Percentiles rank a stretch among this genome's conserved stretches.
These are phyloP conservation scores for Araneus ventricosus DNA, from an alignment of 1,140 invertebrate species.

Conservation along the genomic window DNA sequence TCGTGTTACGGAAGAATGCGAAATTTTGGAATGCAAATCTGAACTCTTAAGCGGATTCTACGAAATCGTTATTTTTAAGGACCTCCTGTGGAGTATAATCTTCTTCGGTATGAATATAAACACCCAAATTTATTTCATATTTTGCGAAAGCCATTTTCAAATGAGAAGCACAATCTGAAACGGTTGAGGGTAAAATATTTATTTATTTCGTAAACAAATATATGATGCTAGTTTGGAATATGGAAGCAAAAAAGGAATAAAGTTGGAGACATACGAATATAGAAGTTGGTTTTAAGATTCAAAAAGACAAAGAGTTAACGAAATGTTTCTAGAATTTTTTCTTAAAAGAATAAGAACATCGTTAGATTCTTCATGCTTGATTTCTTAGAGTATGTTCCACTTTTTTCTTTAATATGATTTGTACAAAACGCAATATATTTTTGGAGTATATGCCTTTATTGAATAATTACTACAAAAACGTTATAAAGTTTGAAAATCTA, in stretches of 20 bases:
- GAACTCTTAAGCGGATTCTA: slow-evolving; percentile 4
- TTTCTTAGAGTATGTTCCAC: too few relatives aligned
- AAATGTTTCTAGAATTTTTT: too few relatives aligned
- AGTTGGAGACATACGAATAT: neutral
- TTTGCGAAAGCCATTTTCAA: neutral
- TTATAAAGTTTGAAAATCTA: too few relatives aligned
- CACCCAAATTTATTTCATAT: neutral
- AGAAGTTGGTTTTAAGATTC: too few relatives aligned
- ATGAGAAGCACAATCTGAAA: neutral
- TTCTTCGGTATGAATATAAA: slow-evolving; percentile 3
- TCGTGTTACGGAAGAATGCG: neutral
- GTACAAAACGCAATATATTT: too few relatives aligned
- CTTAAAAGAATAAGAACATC: too few relatives aligned
- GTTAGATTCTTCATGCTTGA: too few relatives aligned
- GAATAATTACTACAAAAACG: too few relatives aligned
- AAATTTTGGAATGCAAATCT: neutral
- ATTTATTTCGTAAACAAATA: neutral
- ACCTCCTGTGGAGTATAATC: neutral
- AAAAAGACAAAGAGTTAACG: too few relatives aligned
- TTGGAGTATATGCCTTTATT: too few relatives aligned
- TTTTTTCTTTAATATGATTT: too few relatives aligned
- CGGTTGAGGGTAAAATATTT: neutral
- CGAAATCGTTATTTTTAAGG: slow-evolving; percentile 27
- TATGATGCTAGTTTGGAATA: neutral
- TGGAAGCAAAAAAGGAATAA: neutral